Evolutionary conservation across 2,113 vertebrate genomes (phyloP).

Genomic region (Syngnathoides biaculeatus): DNA sequence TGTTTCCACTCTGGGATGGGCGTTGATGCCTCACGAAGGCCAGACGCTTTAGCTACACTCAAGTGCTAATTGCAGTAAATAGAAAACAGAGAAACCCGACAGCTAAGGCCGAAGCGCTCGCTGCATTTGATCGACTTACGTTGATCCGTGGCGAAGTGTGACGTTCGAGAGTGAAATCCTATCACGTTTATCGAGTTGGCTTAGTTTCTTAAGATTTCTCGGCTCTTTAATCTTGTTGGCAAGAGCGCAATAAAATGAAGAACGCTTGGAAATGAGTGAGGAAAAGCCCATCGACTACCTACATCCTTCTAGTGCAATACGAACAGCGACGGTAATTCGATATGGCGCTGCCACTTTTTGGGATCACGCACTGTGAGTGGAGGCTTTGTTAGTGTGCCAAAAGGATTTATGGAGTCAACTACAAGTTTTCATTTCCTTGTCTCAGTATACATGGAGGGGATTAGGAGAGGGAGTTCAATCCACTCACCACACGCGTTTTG

Average conservation of each 20-base stretch:
- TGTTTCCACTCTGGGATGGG: conserved; percentile 21
- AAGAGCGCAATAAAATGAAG: conserved; percentile 51
- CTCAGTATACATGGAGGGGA: conserved; percentile 59
- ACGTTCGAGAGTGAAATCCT: neutral
- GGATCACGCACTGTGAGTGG: conserved; percentile 63
- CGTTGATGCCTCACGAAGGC: conserved; percentile 1
- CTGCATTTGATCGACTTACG: neutral
- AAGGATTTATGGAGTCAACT: conserved; percentile 73
- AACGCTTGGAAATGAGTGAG: conserved; percentile 46
- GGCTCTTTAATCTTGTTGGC: conserved; percentile 19
- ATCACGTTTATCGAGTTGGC: too few relatives aligned
- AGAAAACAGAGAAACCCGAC: neutral
- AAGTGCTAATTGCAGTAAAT: neutral
- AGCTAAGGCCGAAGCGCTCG: neutral
- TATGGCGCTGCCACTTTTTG: conserved; percentile 59
- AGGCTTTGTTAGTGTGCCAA: conserved; percentile 72
- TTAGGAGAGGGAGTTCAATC: conserved; percentile 59
- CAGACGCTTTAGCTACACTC: neutral
- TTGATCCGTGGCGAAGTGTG: neutral
- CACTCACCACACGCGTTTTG: conserved; percentile 56
- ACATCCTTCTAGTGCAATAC: conserved; percentile 66
- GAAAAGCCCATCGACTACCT: conserved; percentile 55
- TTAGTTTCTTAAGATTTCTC: neutral
- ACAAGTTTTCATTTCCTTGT: conserved; percentile 73
- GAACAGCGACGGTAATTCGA: conserved; percentile 70